phyloP scores from a whole-genome alignment of 1,140 invertebrate species.

The Prorops nasuta region DNA sequence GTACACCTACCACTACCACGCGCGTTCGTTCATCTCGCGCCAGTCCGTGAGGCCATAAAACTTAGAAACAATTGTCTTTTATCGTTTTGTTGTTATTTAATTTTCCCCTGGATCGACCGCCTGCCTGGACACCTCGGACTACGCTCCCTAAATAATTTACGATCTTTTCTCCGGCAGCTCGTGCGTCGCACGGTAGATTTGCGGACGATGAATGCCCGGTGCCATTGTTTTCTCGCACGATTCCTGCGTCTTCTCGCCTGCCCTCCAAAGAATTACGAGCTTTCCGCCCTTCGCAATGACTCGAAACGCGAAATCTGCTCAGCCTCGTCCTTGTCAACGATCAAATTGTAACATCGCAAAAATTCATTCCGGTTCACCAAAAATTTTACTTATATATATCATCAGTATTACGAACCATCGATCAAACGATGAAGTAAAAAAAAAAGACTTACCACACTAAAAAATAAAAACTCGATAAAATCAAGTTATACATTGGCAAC shows the following conservation, averaged over 20 bases:
- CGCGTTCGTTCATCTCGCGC: conserved; percentile 9
- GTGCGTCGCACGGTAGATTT: conserved; percentile 18
- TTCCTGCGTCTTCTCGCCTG: conserved; percentile 4
- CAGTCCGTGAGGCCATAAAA: conserved; percentile 37
- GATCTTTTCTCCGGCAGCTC: conserved; percentile 19
- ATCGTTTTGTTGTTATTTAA: conserved; percentile 52
- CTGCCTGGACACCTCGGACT: conserved; percentile 22
- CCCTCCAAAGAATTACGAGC: conserved; percentile 10
- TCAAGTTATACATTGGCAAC: too few relatives aligned
- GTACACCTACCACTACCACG: conserved; percentile 3
- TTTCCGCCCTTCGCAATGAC: too few relatives aligned
- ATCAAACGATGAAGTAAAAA: too few relatives aligned
- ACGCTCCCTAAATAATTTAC: conserved; percentile 52
- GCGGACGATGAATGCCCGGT: conserved; percentile 23
- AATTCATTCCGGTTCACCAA: too few relatives aligned
- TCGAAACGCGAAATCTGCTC: too few relatives aligned
- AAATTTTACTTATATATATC: too few relatives aligned
- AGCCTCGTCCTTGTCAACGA: too few relatives aligned
- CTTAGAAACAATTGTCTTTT: conserved; percentile 51
- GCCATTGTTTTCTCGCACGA: conserved; percentile 8
- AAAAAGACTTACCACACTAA: too few relatives aligned
- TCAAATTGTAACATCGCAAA: too few relatives aligned
- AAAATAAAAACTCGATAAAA: too few relatives aligned
- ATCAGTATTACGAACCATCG: too few relatives aligned
- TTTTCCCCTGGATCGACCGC: conserved; percentile 31